Evolutionary conservation across 2,888 invertebrate species (phyloP), one percentile per base, ranked within the genome.

Genomic region (Drosophila lutescens): DNA sequence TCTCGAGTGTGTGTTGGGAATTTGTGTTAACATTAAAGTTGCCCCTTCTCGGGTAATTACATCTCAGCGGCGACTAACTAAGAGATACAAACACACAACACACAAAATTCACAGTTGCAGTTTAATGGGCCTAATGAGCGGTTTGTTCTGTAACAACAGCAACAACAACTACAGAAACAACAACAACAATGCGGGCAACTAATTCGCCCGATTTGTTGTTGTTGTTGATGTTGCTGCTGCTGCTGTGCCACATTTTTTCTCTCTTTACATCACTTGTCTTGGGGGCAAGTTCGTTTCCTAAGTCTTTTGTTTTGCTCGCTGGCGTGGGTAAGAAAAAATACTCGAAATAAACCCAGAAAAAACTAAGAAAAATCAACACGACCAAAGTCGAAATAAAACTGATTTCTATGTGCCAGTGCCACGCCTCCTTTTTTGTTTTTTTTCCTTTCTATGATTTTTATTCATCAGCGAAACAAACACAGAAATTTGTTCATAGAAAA

Each of bases 201-300:
- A 86, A 84, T 81, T 86, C 78, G 70, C 62, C 20, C 43, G 20
- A 43, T 8, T 58, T 53, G 61, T 70, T 62, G 69, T 61, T 65
- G 69, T 61, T 65, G 71, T 15, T 58, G 54, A 26, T 58, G 66
- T 61, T 65, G 74, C 17, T 58, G 56, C 32, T 58, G 67, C 38
- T 40, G 58, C 63, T 74, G 74, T 74, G 74, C 58, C 72, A 72
- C 72, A 74, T 72, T 66, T 74, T 71, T 54, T 57, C 41, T 54
- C 44, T 73, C 80, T 81, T 81, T 82, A 79, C 82, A 74, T 79
- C 75, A 84, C 69, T 79, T 84, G 85, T 76, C 79, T 82, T 75
- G 82, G 87, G 85, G 79, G 87, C 82, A 82, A 82, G 82, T 82
- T 86, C 87, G 87, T 82, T 82, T 82, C 82, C 85, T 86, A 86